These are phyloP conservation scores for Andricus quercusramuli DNA, from an alignment of 2,888 invertebrate species.

Conservation along the genomic window DNA sequence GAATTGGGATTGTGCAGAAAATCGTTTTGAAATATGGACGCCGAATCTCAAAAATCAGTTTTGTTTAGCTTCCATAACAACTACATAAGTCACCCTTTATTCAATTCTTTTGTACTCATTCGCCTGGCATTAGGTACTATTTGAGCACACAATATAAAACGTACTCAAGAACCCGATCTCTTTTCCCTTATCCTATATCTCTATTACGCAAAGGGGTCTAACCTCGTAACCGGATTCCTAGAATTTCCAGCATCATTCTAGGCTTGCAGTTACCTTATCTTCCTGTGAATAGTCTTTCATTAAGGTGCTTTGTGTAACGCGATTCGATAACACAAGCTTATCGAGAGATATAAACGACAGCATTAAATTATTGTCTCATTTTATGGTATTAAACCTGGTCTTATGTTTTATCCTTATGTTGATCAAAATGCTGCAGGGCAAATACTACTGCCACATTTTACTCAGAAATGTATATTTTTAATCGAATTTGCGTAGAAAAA, in stretches of 20 bases:
- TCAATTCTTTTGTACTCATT: neutral
- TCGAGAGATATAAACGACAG: neutral
- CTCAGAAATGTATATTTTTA: no score
- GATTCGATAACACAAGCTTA: neutral
- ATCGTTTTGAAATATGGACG: neutral
- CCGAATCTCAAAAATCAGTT: neutral
- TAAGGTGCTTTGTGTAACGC: constrained; percentile 13
- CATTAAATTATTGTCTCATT: neutral
- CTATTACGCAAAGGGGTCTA: neutral
- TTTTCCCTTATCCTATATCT: constrained; percentile 1
- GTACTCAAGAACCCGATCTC: neutral
- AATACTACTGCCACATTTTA: no score
- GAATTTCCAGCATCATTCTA: constrained; percentile 12
- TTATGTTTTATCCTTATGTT: no score
- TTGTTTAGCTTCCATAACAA: neutral
- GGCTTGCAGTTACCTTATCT: constrained; percentile 7
- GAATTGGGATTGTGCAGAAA: neutral
- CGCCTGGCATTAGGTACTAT: neutral
- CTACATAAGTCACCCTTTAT: neutral
- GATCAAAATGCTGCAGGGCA: no score
- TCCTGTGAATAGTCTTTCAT: constrained; percentile 26
- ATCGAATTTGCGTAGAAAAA: no score
- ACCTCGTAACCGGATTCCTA: constrained; percentile 17
- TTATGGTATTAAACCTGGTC: neutral
- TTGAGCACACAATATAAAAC: neutral